Evolutionary conservation across 2,888 invertebrate genomes (phyloP).

Genomic region (Athetis lepigone): DNA sequence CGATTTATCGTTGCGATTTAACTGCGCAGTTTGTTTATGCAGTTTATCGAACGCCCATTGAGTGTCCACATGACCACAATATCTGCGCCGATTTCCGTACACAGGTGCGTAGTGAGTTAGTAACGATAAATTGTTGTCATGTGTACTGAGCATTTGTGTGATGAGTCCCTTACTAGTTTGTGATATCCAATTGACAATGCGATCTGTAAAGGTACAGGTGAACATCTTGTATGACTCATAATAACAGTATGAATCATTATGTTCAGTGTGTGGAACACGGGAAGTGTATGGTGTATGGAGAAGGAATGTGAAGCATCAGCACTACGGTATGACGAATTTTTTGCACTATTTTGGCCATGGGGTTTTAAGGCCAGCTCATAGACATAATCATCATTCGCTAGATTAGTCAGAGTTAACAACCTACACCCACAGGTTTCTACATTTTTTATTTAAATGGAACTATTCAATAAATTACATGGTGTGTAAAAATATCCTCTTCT

Average conservation of each 20-base stretch:
- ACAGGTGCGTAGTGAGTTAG: too few relatives aligned
- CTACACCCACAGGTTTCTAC: neutral
- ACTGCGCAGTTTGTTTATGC: too few relatives aligned
- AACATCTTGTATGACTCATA: conserved; percentile 70
- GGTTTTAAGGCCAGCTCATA: conserved; percentile 9
- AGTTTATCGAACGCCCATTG: too few relatives aligned
- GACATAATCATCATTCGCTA: conserved; percentile 1
- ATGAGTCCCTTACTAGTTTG: conserved; percentile 26
- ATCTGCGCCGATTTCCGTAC: too few relatives aligned
- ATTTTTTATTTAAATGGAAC: too few relatives aligned
- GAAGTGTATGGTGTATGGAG: conserved; percentile 68
- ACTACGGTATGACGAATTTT: conserved; percentile 57
- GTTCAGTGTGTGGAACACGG: conserved; percentile 72
- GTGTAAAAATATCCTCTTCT: too few relatives aligned
- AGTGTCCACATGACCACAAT: too few relatives aligned
- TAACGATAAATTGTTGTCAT: too few relatives aligned
- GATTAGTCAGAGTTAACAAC: conserved; percentile 23
- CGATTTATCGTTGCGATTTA: too few relatives aligned
- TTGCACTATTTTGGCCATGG: conserved; percentile 40
- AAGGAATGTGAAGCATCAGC: conserved; percentile 67
- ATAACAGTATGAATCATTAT: conserved; percentile 67
- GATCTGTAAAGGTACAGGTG: conserved; percentile 67
- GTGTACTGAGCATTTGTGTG: too few relatives aligned
- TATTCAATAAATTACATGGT: too few relatives aligned
- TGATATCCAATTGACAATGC: conserved; percentile 57